A percentile compares a stretch with the other conserved stretches of the same genome.
Conservation (phyloP, 2,888 invertebrate species). For the Agrypnus murinus region DNA sequence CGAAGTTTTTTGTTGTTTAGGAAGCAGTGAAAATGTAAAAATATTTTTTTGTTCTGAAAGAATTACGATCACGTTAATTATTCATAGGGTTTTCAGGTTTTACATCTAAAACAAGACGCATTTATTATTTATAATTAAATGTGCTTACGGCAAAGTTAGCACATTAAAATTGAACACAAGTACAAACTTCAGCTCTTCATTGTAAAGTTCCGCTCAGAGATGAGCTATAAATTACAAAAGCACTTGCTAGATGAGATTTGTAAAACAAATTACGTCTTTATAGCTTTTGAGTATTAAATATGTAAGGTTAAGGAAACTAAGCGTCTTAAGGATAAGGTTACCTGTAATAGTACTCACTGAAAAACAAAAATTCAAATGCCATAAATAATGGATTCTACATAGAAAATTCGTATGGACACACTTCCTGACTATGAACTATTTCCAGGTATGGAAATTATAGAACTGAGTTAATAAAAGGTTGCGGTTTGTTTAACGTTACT, state of each 20-base stretch:
- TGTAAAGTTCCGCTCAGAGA: slow-evolving; percentile 13
- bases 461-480: no score
- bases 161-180: slow-evolving; percentile 16
- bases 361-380: no score
- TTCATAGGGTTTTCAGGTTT: background rate
- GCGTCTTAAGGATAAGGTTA: no score
- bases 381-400: no score
- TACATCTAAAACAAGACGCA: background rate
- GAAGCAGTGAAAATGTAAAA: background rate
- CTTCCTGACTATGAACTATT: no score
- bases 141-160: slow-evolving; percentile 6
- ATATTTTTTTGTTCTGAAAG: slow-evolving; percentile 1
- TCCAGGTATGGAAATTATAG: no score
- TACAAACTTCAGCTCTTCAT: slow-evolving; percentile 12
- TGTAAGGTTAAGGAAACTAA: background rate
- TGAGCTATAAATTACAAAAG: slow-evolving; percentile 23
- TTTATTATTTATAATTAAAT: slow-evolving; percentile 21
- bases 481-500: no score
- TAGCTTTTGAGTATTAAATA: slow-evolving; percentile 2
- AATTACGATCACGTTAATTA: background rate
- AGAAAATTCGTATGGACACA: no score
- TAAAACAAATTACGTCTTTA: slow-evolving; percentile 2
- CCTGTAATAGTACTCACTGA: no score
- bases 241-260: slow-evolving; percentile 18
- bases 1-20: background rate